A percentile compares a stretch with the other conserved stretches of the same genome.
Evolutionary conservation across 2,113 vertebrate species (phyloP).

Genomic region (Peromyscus polionotus): DNA sequence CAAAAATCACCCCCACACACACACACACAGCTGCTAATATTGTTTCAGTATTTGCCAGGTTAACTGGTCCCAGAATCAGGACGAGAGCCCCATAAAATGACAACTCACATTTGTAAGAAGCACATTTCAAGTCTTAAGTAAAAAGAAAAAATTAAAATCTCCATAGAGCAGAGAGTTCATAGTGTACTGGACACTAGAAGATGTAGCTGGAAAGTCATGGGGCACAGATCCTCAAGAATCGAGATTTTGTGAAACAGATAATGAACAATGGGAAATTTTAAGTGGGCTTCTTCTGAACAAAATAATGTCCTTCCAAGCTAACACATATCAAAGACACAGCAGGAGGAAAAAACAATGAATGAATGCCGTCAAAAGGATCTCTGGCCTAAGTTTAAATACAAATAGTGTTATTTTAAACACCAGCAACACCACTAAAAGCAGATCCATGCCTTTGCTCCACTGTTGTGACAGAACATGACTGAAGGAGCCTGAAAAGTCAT

Average conservation of each 20-base stretch:
- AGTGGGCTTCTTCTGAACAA: neutral
- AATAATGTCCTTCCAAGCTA: neutral
- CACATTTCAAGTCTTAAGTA: neutral
- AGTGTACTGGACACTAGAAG: neutral
- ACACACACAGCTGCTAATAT: accelerated
- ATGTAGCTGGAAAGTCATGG: neutral
- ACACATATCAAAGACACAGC: neutral
- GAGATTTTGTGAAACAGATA: neutral
- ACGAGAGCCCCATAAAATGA: neutral
- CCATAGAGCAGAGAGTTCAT: neutral
- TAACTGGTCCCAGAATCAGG: neutral
- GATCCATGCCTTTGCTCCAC: neutral
- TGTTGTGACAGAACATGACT: conserved; percentile 46
- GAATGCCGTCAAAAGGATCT: neutral
- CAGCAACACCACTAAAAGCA: neutral
- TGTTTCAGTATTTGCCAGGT: neutral
- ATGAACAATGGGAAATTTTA: neutral
- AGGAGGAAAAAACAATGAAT: neutral
- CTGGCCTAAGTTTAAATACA: neutral
- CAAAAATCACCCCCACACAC: neutral
- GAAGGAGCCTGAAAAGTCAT: conserved; percentile 60
- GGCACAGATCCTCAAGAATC: neutral
- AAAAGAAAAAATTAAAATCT: neutral
- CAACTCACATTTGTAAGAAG: neutral
- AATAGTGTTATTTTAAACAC: neutral